Percentiles rank a stretch among this genome's conserved stretches.
Conservation (phyloP, 2,113 vertebrate genomes). For the Rhynchopsitta pachyrhyncha region DNA sequence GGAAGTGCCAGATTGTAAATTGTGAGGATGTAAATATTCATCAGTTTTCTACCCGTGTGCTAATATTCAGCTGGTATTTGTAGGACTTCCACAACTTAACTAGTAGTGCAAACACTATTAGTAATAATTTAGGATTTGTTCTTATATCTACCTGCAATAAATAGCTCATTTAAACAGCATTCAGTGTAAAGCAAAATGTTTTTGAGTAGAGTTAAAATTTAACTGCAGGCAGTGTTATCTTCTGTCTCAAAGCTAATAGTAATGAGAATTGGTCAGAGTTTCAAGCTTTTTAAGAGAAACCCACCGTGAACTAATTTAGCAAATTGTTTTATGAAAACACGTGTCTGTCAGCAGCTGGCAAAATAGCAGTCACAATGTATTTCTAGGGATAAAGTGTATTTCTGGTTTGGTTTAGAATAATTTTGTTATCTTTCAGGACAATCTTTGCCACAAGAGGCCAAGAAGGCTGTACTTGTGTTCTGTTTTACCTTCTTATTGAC, state of each 20-base stretch:
- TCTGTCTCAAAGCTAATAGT: background rate
- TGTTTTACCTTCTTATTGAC: background rate
- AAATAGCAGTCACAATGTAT: background rate
- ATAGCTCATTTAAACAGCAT: background rate
- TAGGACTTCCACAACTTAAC: background rate
- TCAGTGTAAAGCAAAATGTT: background rate
- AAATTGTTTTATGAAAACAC: background rate
- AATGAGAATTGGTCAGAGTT: background rate
- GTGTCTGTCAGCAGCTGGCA: background rate
- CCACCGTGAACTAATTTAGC: background rate
- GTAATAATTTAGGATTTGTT: background rate
- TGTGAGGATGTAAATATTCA: background rate
- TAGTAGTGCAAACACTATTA: background rate
- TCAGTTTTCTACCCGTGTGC: background rate
- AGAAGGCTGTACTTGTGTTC: background rate
- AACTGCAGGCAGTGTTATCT: accelerated
- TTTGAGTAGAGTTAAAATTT: background rate
- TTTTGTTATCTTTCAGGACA: background rate
- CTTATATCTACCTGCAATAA: background rate
- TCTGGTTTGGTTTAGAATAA: background rate
- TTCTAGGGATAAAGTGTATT: background rate
- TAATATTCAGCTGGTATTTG: background rate
- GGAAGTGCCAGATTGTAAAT: background rate
- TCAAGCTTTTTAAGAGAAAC: background rate
- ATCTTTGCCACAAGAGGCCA: background rate